Base-by-base conservation (phyloP, 2,888 invertebrate species). In the Drosophila limbata region DNA sequence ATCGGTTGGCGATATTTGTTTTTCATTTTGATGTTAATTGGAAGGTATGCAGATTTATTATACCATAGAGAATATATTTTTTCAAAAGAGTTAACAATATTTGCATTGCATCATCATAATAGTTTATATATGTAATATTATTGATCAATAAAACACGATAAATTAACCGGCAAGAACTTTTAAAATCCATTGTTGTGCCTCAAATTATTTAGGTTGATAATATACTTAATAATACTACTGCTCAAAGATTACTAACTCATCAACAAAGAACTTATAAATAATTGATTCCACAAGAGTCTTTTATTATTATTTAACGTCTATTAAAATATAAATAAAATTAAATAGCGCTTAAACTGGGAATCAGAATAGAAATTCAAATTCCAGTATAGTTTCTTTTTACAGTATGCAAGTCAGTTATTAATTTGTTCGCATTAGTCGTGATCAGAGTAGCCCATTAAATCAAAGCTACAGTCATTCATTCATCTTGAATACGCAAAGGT, bases 361-460 rank as follows among this genome's bases (percentile, higher is more conserved):
- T 35, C n/a, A n/a, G 8, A 37, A 37, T 35, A 35, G 19, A 51
- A 37, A 51, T n/a, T n/a, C 6, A 15, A 25, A 25, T 25, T 52
- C 19, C 9, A 37, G 6, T 3, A 21, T 21, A 3, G 35, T n/a
- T 21, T 51, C 15, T 37, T 0, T 35, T 21, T 21, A 52, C 25
- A 25, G 10, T 39, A 11, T 15, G 31, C 6, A 6, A 10, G 60
- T 15, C 47, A 33, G 45, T 48, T 55, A 63, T 63, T 31, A 17
- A 63, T 63, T 56, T 55, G 40, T 15, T 28, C 37, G 9, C 39
- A 62, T 55, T 39, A 21, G 19, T 47, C 45, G 55, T 55, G 55
- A 44, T 37, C 28, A 8, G 61, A 11, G 17, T 61, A 52, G 33
- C 44, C 52, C 52, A 61, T 44, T 61, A 44, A 61, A 59, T 21